phyloP scores from a whole-genome alignment of 2,888 invertebrate genomes.

The Mythimna loreyi region DNA sequence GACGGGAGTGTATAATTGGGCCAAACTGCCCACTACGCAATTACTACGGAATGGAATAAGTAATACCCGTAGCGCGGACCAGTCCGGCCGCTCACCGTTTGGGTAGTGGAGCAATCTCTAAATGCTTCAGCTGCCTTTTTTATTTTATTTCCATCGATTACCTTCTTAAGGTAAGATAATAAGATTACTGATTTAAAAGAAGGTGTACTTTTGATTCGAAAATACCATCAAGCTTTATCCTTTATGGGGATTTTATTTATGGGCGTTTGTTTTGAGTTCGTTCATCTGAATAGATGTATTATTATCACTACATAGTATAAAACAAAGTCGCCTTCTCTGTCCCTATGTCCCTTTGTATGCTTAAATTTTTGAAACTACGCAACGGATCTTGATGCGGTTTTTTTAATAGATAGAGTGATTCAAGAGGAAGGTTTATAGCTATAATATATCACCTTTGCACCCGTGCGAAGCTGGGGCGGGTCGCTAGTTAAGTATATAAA shows the following conservation, averaged over 20 bases:
- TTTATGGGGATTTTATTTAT: slow-evolving; percentile 21
- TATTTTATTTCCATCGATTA: slow-evolving; percentile 51
- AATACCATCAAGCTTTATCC: slow-evolving; percentile 5
- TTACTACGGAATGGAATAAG: slow-evolving; percentile 78
- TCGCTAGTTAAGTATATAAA: no score
- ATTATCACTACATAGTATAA: no score
- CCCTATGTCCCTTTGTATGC: no score
- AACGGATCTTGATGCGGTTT: no score
- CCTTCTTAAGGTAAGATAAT: slow-evolving; percentile 45
- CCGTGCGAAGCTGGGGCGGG: no score
- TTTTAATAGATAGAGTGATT: no score
- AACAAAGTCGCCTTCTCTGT: no score
- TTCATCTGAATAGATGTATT: slow-evolving; percentile 8
- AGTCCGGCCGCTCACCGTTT: slow-evolving; percentile 61
- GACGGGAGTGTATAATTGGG: slow-evolving; percentile 73
- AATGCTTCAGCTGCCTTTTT: slow-evolving; percentile 35
- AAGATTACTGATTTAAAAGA: slow-evolving; percentile 65
- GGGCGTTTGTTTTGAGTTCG: slow-evolving; percentile 2
- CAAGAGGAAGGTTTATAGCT: no score
- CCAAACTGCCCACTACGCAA: slow-evolving; percentile 69
- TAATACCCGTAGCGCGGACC: slow-evolving; percentile 64
- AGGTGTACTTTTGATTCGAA: slow-evolving; percentile 35
- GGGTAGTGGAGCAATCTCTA: slow-evolving; percentile 63
- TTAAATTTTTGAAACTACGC: no score
- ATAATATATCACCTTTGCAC: no score